Base-by-base conservation (phyloP, 2,113 vertebrate genomes). In the Lycocorax pyrrhopterus region DNA sequence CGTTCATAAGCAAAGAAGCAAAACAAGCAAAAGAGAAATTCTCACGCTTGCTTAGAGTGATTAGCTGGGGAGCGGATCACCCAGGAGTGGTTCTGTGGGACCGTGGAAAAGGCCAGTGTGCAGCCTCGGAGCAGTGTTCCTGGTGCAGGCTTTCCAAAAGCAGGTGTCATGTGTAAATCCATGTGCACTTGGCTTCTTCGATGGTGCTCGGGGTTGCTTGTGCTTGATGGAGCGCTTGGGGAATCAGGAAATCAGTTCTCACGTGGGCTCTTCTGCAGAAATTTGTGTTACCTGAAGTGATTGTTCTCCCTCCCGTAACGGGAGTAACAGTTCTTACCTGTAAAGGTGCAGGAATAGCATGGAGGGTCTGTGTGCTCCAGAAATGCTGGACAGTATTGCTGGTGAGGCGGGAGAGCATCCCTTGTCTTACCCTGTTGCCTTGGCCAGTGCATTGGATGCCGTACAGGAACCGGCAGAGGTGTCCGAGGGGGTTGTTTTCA, bases 301-400 rank as follows among this genome's bases (percentile, higher is more conserved):
- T 62, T 0, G 0, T 53, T 62, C 3, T 13, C 59, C 33, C 18
- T 67, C 80, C 51, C 4, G 0, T 49, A 30, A 32, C 0, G 10
- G 18, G 17, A 63, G 4, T 39, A 41, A 7, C 5, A 21, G 16
- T 88, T 44, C 17, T 35, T 17, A 39, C 16, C 55, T 19, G 4
- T 33, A 3, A 14, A 59, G 35, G 37, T 64, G 39, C 10, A 18
- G 30, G 79, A 46, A 9, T 5, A 37, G 23, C 37, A 2, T 1
- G 1, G 32, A 51, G 59, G 20, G 63, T 20, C 39, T 33, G 1
- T 22, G n/a, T 1, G 51, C 75, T 89, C 14, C 67, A n/a, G 23
- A 27, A 68, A 3, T 12, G 13, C 59, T 29, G 47, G 20, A 5
- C 16, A 13, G 20, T 30, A 1, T 7, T 64, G 39, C 58, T 13